Conservation (phyloP, 2,888 invertebrate genomes). For the Gisinianus flammeolus region DNA sequence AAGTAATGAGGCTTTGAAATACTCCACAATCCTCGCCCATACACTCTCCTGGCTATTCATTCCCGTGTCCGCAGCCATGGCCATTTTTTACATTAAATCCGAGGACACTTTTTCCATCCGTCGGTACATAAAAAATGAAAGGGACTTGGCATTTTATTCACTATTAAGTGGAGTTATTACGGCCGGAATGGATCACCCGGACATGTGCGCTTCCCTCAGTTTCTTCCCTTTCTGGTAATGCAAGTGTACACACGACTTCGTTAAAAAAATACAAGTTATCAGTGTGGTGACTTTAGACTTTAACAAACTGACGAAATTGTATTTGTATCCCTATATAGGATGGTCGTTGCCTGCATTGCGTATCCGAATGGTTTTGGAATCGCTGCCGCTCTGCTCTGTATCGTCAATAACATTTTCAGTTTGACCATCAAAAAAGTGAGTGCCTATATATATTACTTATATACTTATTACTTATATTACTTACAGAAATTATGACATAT, state of each 20-base stretch:
- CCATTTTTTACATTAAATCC: neutral
- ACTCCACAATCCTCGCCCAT: neutral
- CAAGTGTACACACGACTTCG: too few species aligned
- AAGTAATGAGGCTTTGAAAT: neutral
- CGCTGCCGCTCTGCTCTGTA: neutral
- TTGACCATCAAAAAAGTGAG: neutral
- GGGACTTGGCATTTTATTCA: neutral
- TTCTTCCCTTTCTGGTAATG: slow-evolving; percentile 1
- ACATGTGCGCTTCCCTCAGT: neutral
- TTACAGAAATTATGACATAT: too few species aligned
- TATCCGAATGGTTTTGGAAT: neutral
- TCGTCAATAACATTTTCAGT: neutral
- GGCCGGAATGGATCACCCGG: neutral
- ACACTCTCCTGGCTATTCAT: neutral
- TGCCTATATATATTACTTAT: neutral
- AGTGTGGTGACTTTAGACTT: too few species aligned
- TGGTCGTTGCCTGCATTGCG: neutral
- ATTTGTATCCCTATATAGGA: too few species aligned
- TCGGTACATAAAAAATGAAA: neutral
- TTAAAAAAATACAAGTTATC: too few species aligned
- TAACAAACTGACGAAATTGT: too few species aligned
- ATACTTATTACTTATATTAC: neutral
- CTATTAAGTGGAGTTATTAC: neutral
- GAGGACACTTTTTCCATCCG: neutral
- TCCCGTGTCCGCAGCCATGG: neutral